Base-by-base conservation (phyloP, 2,113 vertebrate genomes). In the Archocentrus centrarchus region DNA sequence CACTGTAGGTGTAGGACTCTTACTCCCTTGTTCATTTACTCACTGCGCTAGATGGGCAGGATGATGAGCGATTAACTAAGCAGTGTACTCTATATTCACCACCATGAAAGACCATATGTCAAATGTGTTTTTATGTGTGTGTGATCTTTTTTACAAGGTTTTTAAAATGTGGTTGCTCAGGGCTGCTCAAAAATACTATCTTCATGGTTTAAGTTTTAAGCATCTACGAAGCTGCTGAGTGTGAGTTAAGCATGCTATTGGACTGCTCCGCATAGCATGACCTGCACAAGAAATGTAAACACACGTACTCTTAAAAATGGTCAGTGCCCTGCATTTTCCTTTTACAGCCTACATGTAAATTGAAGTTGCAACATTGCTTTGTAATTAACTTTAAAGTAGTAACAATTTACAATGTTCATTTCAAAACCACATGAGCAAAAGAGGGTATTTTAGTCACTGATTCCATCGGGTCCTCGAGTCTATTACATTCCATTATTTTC, bases 91-190 rank as follows among this genome's bases (percentile, higher is more conserved):
- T n/a, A 44, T 15, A 27, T 4, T 55, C 3, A 20, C 1, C 2
- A 50, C 66, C 17, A 70, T 17, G 18, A 32, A 11, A 20, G 20
- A 53, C 24, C 35, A 55, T 47, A 20, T 35, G 13, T 50, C 7
- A 11, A 32, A 32, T 44, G 10, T 14, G 18, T 83, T 64, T 44
- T 15, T 6, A 57, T 75, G 13, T 79, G 11, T 35, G 18, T 18
- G 18, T 68, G 53, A 73, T 60, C 53, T 53, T 7, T 41, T 41
- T 80, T 58, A 44, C 20, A 53, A 17, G 20, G 14, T 6, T 0
- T 55, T 4, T 37, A 63, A 50, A 87, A 81, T 79, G 63, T 76
- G 22, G 17, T 82, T n/a, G n/a, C n/a, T n/a, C 14, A 44, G 84
- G 50, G 10, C n/a, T 24, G 11, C 24, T 27, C 2, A 10, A 70